Percentiles rank a stretch among this genome's conserved stretches.
Conservation (phyloP, 1,140 invertebrate species). For the Scaptomyza hsui region DNA sequence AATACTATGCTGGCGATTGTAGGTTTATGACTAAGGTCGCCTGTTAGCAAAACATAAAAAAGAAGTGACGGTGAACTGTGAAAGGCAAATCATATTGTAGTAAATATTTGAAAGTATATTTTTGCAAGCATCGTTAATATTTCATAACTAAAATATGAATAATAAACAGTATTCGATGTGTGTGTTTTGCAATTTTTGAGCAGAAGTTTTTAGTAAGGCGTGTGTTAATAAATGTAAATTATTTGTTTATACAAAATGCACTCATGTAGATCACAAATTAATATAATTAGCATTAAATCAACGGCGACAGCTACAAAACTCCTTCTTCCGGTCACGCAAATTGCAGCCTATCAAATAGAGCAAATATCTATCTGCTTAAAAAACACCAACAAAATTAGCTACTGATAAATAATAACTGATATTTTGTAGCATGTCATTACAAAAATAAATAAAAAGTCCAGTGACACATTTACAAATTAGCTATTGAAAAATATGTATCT, state of each 20-base stretch:
- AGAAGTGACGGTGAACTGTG: slow-evolving; percentile 17
- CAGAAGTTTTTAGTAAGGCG: neutral
- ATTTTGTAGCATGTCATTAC: neutral
- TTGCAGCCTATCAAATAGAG: slow-evolving; percentile 28
- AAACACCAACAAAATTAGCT: slow-evolving; percentile 41
- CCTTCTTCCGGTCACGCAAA: slow-evolving; percentile 62
- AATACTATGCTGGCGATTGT: slow-evolving; percentile 11
- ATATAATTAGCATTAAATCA: slow-evolving; percentile 42
- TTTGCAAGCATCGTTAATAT: neutral
- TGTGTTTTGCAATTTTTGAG: neutral
- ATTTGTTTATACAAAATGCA: slow-evolving; percentile 24
- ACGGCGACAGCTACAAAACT: slow-evolving; percentile 68
- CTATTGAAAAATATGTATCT: too few species aligned
- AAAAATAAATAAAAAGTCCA: too few species aligned
- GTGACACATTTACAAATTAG: too few species aligned
- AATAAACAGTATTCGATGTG: neutral
- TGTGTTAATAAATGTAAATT: neutral
- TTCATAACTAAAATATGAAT: neutral
- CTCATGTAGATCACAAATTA: slow-evolving; percentile 16
- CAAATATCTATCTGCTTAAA: slow-evolving; percentile 20
- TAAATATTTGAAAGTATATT: slow-evolving; percentile 22
- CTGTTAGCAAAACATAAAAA: neutral
- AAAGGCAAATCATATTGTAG: slow-evolving; percentile 12
- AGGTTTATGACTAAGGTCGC: slow-evolving; percentile 16
- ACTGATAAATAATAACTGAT: slow-evolving; percentile 3